Evolutionary conservation across 2,113 vertebrate species (phyloP).

Genomic region (Sprattus sprattus): DNA sequence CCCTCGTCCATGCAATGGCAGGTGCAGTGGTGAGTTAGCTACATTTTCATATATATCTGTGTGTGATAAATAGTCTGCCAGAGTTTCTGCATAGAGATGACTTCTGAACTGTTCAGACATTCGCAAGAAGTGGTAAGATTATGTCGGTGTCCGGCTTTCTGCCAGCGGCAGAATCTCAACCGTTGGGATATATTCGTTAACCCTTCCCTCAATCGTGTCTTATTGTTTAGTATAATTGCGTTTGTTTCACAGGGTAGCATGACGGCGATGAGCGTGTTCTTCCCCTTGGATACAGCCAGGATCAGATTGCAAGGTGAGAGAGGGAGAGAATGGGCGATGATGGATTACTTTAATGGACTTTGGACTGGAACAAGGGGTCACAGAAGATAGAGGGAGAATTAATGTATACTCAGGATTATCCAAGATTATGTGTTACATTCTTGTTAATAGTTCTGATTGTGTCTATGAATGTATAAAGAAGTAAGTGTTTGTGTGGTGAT

Average conservation of each 20-base stretch:
- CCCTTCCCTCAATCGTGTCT: neutral
- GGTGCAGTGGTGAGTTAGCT: constrained; percentile 70
- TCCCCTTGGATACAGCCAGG: constrained; percentile 79
- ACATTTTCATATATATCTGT: neutral
- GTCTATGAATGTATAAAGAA: neutral
- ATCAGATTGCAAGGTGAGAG: constrained; percentile 76
- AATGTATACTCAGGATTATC: neutral
- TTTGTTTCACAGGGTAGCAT: constrained; percentile 68
- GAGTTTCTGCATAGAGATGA: neutral
- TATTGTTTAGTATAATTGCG: too few relatives aligned
- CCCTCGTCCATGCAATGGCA: constrained; percentile 75
- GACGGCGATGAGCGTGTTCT: constrained; percentile 77
- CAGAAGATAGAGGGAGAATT: neutral
- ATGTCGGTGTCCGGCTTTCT: too few relatives aligned
- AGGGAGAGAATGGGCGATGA: neutral
- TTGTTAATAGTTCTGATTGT: neutral
- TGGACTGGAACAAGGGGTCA: neutral
- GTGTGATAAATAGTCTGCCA: neutral
- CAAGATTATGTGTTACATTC: neutral
- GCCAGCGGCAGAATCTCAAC: too few relatives aligned
- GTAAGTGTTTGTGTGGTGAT: neutral
- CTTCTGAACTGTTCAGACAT: neutral
- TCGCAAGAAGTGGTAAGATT: neutral
- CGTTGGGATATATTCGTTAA: neutral
- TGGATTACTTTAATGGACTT: constrained; percentile 13